A percentile compares a stretch with the other conserved stretches of the same genome.
phyloP scores from a whole-genome alignment of 2,797 vertebrate species.

The Liasis olivaceus region DNA sequence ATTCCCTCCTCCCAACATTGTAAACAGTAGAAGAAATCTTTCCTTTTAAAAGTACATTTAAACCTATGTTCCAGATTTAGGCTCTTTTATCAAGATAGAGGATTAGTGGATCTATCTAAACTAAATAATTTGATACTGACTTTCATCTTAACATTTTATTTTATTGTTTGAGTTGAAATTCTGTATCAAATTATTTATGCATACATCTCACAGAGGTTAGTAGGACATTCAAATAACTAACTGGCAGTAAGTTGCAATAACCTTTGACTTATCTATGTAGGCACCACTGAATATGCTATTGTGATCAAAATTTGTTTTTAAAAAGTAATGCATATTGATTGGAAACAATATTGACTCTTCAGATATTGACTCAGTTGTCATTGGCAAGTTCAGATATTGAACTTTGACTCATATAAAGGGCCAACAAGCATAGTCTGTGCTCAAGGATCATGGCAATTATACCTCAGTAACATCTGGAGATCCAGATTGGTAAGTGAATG shows the following conservation, averaged over 20 bases:
- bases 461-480: neutral
- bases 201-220: neutral
- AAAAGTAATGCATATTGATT: neutral
- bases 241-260: neutral
- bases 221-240: neutral
- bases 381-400: neutral
- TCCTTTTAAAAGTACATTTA: too few relatives aligned
- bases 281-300: neutral
- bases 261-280: neutral
- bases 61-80: too few relatives aligned
- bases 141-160: neutral
- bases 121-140: neutral
- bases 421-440: neutral
- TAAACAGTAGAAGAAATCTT: neutral
- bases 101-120: neutral
- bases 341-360: neutral
- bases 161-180: neutral
- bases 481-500: neutral
- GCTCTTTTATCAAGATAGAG: neutral
- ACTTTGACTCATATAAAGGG: neutral
- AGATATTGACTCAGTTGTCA: neutral
- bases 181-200: neutral
- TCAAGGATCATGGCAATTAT: neutral
- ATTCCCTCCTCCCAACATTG: neutral
- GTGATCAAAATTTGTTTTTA: constrained; percentile 1